Evolutionary conservation across 1,140 invertebrate species (phyloP).

Genomic region (Orchestia grillus): DNA sequence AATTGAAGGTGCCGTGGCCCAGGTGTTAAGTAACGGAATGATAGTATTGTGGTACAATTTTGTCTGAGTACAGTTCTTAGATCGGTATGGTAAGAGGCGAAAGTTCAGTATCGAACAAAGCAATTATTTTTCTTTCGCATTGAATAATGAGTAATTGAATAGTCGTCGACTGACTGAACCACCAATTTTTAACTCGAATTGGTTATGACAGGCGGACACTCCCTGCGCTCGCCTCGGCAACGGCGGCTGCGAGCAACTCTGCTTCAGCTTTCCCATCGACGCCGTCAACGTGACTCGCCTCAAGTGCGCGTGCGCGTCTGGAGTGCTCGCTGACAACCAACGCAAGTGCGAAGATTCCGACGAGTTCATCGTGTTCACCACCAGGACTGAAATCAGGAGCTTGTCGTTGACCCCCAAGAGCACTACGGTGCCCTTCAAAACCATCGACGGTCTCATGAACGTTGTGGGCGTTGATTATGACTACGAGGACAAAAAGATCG

Average conservation of each 20-base stretch:
- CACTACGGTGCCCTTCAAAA: slow-evolving; percentile 86
- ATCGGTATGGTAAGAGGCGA: not conserved
- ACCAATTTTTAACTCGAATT: not conserved
- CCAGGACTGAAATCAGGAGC: slow-evolving; percentile 89
- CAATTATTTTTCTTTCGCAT: not conserved
- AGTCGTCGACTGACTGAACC: not conserved
- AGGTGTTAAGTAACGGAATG: too few relatives aligned
- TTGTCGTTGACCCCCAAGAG: slow-evolving; percentile 86
- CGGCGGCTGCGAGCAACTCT: slow-evolving; percentile 92
- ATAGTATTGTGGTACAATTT: too few relatives aligned
- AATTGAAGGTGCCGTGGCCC: too few relatives aligned
- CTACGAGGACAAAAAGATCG: slow-evolving; percentile 85
- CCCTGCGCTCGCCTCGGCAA: slow-evolving; percentile 82
- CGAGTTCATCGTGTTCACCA: slow-evolving; percentile 92
- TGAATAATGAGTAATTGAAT: too few relatives aligned
- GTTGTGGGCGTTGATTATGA: slow-evolving; percentile 98
- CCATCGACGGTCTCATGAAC: slow-evolving; percentile 85
- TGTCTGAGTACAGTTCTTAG: too few relatives aligned
- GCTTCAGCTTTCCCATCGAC: slow-evolving; percentile 86
- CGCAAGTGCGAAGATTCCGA: slow-evolving; percentile 84
- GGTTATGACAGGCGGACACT: slow-evolving; percentile 75
- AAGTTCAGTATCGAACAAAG: not conserved
- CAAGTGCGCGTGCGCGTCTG: slow-evolving; percentile 92
- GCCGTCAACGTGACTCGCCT: slow-evolving; percentile 73
- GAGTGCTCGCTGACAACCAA: slow-evolving; percentile 77